Percentiles rank a stretch among this genome's conserved stretches.
These are phyloP conservation scores for Limanda limanda DNA, from an alignment of 2,113 vertebrate species.

Conservation along the genomic window DNA sequence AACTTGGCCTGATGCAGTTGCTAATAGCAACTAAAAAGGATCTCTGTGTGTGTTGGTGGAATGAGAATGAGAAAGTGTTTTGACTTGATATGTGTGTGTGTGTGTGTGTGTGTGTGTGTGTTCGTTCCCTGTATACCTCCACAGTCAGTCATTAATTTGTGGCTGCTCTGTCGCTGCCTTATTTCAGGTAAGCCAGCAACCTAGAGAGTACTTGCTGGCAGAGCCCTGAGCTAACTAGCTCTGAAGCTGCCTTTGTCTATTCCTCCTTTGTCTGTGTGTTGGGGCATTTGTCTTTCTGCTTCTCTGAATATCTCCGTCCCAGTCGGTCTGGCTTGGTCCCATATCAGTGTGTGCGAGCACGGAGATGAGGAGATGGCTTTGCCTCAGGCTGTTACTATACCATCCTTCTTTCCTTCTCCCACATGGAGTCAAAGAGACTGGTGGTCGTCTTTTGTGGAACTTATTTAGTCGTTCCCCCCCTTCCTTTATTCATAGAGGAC, in stretches of 20 bases:
- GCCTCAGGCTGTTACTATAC: constrained; percentile 59
- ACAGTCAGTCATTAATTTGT: constrained; percentile 61
- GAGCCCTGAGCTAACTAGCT: constrained; percentile 57
- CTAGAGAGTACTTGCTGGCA: constrained; percentile 55
- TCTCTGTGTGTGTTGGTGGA: not conserved
- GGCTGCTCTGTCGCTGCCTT: constrained; percentile 42
- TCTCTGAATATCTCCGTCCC: constrained; percentile 37
- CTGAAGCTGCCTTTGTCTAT: constrained; percentile 48
- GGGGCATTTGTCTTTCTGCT: constrained; percentile 37
- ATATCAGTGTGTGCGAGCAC: constrained; percentile 43
- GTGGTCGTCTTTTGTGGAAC: constrained; percentile 13
- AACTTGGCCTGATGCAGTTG: constrained; percentile 47
- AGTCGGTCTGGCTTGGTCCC: constrained; percentile 47
- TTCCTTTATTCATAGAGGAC: constrained; percentile 21
- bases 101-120: constrained; percentile 12
- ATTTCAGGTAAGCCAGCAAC: constrained; percentile 55
- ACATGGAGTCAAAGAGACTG: constrained; percentile 18
- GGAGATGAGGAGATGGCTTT: constrained; percentile 54
- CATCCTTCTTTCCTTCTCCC: constrained; percentile 4
- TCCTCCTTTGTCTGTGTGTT: constrained; percentile 40
- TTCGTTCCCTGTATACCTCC: constrained; percentile 12
- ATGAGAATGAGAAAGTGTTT: constrained; percentile 7
- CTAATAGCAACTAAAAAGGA: constrained; percentile 50
- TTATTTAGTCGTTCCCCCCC: constrained; percentile 3
- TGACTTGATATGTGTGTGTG: not conserved